phyloP scores from a whole-genome alignment of 1,140 invertebrate genomes.

The Orius laevigatus region DNA sequence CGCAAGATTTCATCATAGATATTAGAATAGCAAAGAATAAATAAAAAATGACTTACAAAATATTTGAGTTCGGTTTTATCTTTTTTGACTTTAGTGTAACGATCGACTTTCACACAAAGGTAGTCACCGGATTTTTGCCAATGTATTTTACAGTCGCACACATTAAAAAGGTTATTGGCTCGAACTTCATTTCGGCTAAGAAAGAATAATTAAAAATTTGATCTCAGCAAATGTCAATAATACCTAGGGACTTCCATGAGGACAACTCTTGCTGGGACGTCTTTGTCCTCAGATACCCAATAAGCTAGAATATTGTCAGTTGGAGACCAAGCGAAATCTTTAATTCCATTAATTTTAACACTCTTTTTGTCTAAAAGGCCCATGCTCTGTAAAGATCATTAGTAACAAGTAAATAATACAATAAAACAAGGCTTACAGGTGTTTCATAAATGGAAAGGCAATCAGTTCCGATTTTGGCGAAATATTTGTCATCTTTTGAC shows the following conservation, averaged over 20 bases:
- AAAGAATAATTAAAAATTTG: constrained; percentile 19
- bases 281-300: constrained; percentile 96
- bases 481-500: constrained; percentile 94
- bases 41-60: constrained; percentile 39
- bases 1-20: not conserved
- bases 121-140: constrained; percentile 99
- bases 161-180: constrained; percentile 94
- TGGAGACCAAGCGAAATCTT: constrained; percentile 95
- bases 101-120: constrained; percentile 94
- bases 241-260: constrained; percentile 67
- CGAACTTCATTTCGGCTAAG: constrained; percentile 71
- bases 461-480: constrained; percentile 74
- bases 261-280: constrained; percentile 70
- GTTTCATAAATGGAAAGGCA: constrained; percentile 91
- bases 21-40: not conserved
- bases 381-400: constrained; percentile 49
- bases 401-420: not conserved
- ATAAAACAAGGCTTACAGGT: constrained; percentile 36
- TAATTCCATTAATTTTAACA: constrained; percentile 78
- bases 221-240: not conserved
- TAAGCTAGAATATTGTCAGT: constrained; percentile 92
- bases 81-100: constrained; percentile 86
- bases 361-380: constrained; percentile 86
- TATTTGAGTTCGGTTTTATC: constrained; percentile 80
- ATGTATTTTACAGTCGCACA: constrained; percentile 94